Evolutionary conservation across 2,797 vertebrate species (phyloP), one percentile per base, ranked within the genome.

Genomic region (Melanotaenia maccullochi): DNA sequence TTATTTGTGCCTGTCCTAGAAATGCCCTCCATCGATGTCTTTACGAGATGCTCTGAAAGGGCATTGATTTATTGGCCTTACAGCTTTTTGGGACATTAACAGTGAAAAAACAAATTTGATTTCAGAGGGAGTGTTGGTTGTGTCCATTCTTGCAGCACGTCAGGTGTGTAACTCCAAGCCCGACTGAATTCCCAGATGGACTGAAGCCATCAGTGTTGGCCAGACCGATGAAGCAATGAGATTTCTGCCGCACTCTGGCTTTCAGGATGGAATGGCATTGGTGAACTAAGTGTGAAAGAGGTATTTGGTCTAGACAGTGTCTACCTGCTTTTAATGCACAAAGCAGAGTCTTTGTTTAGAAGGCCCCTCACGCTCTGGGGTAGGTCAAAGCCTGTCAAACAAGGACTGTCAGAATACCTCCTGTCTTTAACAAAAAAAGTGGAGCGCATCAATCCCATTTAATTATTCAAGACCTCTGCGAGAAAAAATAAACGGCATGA

Each of bases 401-500:
- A 81, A 74, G 44, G 78, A 68, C 76, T 85, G 87, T 87, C 84
- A 78, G 85, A 87, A 81, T 84, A 77, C 55, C 85, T 71, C 81
- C 85, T 73, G 66, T 84, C 75, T 87, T 89, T 75, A 78, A 87
- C 85, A 87, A 83, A 87, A 87, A 47, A 47, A 47, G 44, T 47
- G 71, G 49, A 79, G 81, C 82, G 75, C 2, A 52, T 68, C 47
- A 20, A 89, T 90, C 52, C 71, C 62, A 79, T 86, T 92, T 87
- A 92, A 93, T 94, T 91, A 93, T 94, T 92, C 85, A 93, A 84
- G 84, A 90, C 78, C 82, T 79, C 60, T 55, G 78, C 79, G 66
- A 65, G 76, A 63, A 78, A 79, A 89, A 88, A 84, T 67, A 84
- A 82, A 83, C 30, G 24, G 83, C 75, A 89, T 88, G 83, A 78